Evolutionary conservation across 2,113 vertebrate genomes (phyloP).

Genomic region (Dipodomys ordii): DNA sequence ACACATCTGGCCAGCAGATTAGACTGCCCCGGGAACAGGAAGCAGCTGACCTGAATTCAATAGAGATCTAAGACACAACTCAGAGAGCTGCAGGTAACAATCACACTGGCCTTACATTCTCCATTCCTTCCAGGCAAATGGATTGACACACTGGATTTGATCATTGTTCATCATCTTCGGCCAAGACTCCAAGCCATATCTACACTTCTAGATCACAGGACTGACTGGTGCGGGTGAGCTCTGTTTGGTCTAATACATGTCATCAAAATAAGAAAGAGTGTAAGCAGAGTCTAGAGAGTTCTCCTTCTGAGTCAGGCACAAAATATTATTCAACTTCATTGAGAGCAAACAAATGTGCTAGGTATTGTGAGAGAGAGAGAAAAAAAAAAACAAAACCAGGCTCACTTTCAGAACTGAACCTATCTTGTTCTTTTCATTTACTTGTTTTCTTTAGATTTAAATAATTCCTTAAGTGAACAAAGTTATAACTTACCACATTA

Average conservation of each 20-base stretch:
- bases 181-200: not conserved
- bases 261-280: not conserved
- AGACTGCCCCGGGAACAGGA: not conserved
- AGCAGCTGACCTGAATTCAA: not conserved
- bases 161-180: not conserved
- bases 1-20: not conserved
- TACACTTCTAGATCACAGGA: not conserved
- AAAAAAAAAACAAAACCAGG: not conserved
- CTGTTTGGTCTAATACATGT: not conserved
- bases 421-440: not conserved
- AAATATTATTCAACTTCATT: not conserved
- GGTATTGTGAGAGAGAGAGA: not conserved
- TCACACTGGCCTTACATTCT: not conserved
- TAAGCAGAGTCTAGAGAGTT: not conserved
- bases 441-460: conserved; percentile 31
- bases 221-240: not conserved
- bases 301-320: not conserved
- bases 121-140: not conserved
- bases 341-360: not conserved
- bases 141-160: not conserved
- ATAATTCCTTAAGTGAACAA: conserved; percentile 32
- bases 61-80: not conserved
- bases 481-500: not conserved
- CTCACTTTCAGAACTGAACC: not conserved
- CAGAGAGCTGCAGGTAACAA: not conserved